phyloP scores from a whole-genome alignment of 1,140 invertebrate species.

The Drosophila yakuba region DNA sequence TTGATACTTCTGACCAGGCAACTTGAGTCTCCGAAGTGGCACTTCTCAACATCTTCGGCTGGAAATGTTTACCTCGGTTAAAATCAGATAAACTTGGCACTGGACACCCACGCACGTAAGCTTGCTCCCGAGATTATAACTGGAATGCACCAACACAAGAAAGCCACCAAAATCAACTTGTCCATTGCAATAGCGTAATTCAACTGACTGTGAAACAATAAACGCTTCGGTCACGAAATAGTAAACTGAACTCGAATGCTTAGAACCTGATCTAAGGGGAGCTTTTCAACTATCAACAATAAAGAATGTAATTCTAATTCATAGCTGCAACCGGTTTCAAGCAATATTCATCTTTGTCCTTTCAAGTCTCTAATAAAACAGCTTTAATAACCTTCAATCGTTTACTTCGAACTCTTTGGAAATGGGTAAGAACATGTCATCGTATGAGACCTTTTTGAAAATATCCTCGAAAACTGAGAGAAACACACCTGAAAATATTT shows the following conservation, averaged over 20 bases:
- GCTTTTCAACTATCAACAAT: slow-evolving; percentile 7
- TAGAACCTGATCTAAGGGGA: slow-evolving; percentile 22
- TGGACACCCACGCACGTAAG: slow-evolving; percentile 19
- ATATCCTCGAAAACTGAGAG: slow-evolving; percentile 38
- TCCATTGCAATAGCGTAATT: slow-evolving; percentile 8
- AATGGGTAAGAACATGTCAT: slow-evolving; percentile 59
- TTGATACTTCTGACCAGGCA: slow-evolving; percentile 55
- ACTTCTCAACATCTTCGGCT: slow-evolving; percentile 58
- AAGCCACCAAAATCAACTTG: not conserved
- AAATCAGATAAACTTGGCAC: not conserved
- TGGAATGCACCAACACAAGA: not conserved
- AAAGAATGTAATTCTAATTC: slow-evolving; percentile 15
- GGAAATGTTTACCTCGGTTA: slow-evolving; percentile 8
- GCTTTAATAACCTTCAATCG: slow-evolving; percentile 11
- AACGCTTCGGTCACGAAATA: slow-evolving; percentile 22
- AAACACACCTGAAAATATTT: slow-evolving; percentile 47
- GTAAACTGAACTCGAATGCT: not conserved
- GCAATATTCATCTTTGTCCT: slow-evolving; percentile 28
- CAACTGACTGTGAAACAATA: slow-evolving; percentile 7
- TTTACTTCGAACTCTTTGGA: slow-evolving; percentile 30
- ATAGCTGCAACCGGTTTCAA: slow-evolving; percentile 34
- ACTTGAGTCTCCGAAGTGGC: slow-evolving; percentile 42
- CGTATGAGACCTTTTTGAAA: slow-evolving; percentile 56
- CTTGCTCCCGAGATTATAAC: not conserved
- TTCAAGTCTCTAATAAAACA: slow-evolving; percentile 20